phyloP scores from a whole-genome alignment of 2,797 vertebrate genomes.

The Pogonophryne albipinna region DNA sequence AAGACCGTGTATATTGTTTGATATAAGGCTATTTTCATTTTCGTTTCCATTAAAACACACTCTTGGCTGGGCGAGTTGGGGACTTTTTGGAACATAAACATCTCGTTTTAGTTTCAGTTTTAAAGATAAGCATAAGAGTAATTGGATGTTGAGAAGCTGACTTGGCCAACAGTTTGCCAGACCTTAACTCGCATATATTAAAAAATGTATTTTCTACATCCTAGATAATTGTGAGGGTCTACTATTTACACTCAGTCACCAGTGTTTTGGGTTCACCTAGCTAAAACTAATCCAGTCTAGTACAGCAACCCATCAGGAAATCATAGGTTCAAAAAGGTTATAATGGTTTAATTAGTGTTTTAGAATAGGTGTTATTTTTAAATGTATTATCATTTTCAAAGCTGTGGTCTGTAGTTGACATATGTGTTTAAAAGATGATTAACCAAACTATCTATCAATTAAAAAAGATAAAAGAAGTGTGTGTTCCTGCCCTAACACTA shows the following conservation, averaged over 20 bases:
- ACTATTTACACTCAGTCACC: background rate
- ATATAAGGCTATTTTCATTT: background rate
- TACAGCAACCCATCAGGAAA: background rate
- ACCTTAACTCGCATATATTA: background rate
- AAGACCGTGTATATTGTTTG: background rate
- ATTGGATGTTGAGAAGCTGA: background rate
- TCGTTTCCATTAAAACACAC: background rate
- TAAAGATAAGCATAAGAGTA: constrained; percentile 21
- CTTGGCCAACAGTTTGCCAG: background rate
- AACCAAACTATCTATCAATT: background rate
- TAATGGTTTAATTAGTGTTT: background rate
- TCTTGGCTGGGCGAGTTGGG: background rate
- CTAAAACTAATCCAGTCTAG: background rate
- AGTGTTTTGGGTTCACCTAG: constrained; percentile 1
- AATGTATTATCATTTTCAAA: background rate
- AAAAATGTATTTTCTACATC: background rate
- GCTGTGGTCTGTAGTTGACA: background rate
- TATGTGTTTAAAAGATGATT: background rate
- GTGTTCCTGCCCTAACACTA: background rate
- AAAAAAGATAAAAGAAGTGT: no score
- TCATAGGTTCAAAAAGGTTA: background rate
- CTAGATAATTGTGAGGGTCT: background rate
- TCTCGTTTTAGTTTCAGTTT: constrained; percentile 67
- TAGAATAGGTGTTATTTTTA: background rate
- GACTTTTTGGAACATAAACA: constrained; percentile 32